phyloP scores from a whole-genome alignment of 2,888 invertebrate genomes.

The Prosapia bicincta region DNA sequence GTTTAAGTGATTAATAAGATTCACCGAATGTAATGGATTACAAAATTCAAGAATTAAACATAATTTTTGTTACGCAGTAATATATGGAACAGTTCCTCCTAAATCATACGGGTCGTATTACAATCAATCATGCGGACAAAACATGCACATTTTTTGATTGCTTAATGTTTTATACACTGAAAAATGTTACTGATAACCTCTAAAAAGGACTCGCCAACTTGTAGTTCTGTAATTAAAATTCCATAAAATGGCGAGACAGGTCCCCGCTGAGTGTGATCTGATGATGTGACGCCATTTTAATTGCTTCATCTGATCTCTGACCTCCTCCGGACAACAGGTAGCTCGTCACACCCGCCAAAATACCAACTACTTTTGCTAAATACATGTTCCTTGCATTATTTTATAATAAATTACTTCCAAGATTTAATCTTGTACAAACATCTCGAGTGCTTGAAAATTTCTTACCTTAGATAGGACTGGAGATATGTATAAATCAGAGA shows the following conservation, averaged over 20 bases:
- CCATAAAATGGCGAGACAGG: background rate
- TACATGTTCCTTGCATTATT: background rate
- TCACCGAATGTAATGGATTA: no score
- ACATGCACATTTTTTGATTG: no score
- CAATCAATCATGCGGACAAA: no score
- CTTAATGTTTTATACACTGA: no score
- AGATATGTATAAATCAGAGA: background rate
- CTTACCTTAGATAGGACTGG: background rate
- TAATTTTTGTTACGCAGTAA: no score
- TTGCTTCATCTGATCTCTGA: background rate
- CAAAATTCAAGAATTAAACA: no score
- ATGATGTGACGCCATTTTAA: background rate
- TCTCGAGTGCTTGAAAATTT: background rate
- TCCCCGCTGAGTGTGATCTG: background rate
- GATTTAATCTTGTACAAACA: background rate
- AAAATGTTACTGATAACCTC: no score
- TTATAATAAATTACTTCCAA: background rate
- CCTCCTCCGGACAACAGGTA: background rate
- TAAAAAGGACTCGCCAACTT: no score
- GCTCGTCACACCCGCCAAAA: background rate
- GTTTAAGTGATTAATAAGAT: no score
- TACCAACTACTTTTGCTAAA: background rate
- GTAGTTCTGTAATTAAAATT: background rate
- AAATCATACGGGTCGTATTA: no score
- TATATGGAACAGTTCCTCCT: no score